Evolutionary conservation across 1,140 invertebrate genomes (phyloP), one percentile per base, ranked within the genome.

Genomic region (Platorchestia sp.): DNA sequence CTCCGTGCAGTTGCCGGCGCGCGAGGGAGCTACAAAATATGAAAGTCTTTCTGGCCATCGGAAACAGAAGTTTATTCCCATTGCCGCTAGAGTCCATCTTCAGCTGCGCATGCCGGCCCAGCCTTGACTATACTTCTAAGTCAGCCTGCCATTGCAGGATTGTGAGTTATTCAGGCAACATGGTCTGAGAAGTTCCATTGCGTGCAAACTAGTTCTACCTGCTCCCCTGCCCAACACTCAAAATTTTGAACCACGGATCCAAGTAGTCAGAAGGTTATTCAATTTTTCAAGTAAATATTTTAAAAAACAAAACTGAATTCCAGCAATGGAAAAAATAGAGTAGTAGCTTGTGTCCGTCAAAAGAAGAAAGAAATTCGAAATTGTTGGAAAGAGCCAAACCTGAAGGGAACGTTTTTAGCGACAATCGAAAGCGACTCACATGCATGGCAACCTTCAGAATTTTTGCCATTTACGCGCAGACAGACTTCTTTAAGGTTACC

Each of bases 31-130:
- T n/a, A 44, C 91, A 93, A 93, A 93, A 93, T 93, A 47, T 93
- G 91, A 93, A 93, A 93, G 41, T 40, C 44, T 45, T 93, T 93
- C 45, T 47, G 91, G 91, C 44, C 91, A 45, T 93, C 87, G 91
- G 91, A 93, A 93, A 93, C 43, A 45, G 91, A 93, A 89, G 87
- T 89, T 89, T 89, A 89, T 93, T 93, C 45, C 91, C 45, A 47
- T 47, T 93, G 91, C 43, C 91, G 41, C 40, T 40, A 93, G 91
- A 93, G 45, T 93, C 45, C 45, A 93, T 93, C 91, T 45, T 93
- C 91, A 27, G 45, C 44, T 93, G 41, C 44, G 91, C 91, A 44
- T 47, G 87, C 87, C 87, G 59, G 59, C 27, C 87, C 43, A 42
- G 87, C n/a, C 87, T 89, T 41, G 87, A 44, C 87, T 44, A 44